These are phyloP conservation scores for Eptesicus fuscus DNA, from an alignment of 2,113 vertebrate species.

Conservation along the genomic window DNA sequence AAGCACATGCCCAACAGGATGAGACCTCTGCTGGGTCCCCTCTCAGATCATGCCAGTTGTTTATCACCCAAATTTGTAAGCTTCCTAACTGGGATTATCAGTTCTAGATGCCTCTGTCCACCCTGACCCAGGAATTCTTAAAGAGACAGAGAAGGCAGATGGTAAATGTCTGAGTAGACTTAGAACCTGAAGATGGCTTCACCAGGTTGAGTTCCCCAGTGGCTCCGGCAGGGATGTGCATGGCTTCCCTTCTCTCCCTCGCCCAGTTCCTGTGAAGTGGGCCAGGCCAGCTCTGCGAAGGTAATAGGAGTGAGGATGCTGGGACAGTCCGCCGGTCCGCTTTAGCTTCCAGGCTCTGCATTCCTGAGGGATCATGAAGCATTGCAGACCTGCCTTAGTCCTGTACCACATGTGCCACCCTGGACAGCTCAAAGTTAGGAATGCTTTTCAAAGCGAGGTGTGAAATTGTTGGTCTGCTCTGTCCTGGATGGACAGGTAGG, in stretches of 20 bases:
- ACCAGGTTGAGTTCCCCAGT: background rate
- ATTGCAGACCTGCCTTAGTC: background rate
- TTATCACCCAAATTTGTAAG: constrained; percentile 1
- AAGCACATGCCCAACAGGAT: background rate
- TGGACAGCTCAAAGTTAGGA: background rate
- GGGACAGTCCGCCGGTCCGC: background rate
- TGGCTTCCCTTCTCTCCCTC: background rate
- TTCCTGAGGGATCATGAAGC: background rate
- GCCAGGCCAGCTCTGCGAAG: background rate
- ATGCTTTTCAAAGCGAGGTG: background rate
- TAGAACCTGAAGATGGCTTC: background rate
- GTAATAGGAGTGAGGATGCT: background rate
- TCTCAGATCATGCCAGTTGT: background rate
- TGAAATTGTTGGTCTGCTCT: background rate
- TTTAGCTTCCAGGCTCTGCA: background rate
- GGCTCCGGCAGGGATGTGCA: background rate
- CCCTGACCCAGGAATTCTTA: background rate
- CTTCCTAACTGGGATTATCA: background rate
- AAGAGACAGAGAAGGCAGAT: background rate
- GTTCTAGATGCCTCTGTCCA: background rate
- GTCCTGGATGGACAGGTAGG: background rate
- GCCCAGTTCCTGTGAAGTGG: background rate
- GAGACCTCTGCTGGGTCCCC: background rate
- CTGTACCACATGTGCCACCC: background rate
- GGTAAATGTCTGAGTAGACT: background rate